These are phyloP conservation scores for Lutra lutra DNA, from an alignment of 2,797 vertebrate genomes.

Conservation along the genomic window DNA sequence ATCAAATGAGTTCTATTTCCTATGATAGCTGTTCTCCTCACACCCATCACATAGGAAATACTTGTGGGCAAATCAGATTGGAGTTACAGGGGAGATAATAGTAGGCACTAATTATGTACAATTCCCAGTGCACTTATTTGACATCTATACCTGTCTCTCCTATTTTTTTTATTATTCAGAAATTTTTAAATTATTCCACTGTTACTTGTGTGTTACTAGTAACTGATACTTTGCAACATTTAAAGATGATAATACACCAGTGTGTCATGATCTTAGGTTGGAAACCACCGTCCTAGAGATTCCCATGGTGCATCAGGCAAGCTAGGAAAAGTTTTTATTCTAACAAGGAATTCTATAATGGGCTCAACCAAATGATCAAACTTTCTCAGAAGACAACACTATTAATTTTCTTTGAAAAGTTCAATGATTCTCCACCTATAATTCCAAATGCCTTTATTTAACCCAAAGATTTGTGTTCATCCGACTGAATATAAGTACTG, in stretches of 20 bases:
- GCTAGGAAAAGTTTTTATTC: constrained; percentile 51
- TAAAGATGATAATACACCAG: neutral
- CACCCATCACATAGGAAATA: neutral
- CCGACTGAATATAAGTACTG: constrained; percentile 63
- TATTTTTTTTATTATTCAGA: neutral
- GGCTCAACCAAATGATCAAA: constrained; percentile 64
- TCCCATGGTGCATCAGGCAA: neutral
- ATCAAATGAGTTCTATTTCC: neutral
- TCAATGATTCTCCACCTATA: constrained; percentile 78
- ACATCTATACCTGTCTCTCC: neutral
- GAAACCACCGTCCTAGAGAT: neutral
- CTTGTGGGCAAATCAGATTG: neutral
- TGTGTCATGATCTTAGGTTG: neutral
- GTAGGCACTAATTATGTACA: neutral
- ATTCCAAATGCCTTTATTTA: constrained; percentile 81
- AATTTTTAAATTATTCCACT: neutral
- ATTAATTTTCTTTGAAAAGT: constrained; percentile 82
- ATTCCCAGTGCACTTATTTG: neutral
- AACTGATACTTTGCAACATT: neutral
- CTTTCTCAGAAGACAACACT: constrained; percentile 71
- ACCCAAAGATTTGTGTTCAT: constrained; percentile 74
- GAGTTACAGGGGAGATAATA: neutral
- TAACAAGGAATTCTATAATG: constrained; percentile 68
- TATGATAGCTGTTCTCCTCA: neutral
- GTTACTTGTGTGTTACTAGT: neutral